These are phyloP conservation scores for Mizuhopecten yessoensis DNA, from an alignment of 1,140 invertebrate species.

Conservation along the genomic window DNA sequence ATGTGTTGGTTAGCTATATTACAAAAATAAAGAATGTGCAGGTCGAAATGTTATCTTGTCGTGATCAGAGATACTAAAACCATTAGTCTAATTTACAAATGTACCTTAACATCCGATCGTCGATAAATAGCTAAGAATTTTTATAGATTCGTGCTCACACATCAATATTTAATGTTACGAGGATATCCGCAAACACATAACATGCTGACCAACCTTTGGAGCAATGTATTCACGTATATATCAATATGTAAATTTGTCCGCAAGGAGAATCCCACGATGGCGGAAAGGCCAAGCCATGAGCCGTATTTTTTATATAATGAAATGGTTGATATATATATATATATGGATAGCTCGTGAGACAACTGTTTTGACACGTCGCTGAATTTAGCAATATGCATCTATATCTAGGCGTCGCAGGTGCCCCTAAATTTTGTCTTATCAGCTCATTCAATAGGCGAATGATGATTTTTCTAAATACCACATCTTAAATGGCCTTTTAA, in stretches of 20 bases:
- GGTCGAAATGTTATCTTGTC: neutral
- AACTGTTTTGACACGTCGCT: too few relatives aligned
- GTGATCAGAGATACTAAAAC: neutral
- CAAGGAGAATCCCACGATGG: too few relatives aligned
- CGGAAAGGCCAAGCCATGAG: too few relatives aligned
- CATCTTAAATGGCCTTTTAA: neutral
- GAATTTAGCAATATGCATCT: neutral
- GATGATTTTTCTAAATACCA: neutral
- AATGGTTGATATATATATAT: too few relatives aligned
- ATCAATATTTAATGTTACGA: neutral
- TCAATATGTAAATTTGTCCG: too few relatives aligned
- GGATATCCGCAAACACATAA: neutral
- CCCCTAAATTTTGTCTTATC: neutral
- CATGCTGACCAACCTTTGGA: neutral
- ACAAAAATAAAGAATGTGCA: too few relatives aligned
- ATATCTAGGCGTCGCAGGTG: neutral
- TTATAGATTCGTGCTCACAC: neutral
- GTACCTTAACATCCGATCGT: neutral
- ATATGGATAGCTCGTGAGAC: too few relatives aligned
- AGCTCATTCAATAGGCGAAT: neutral
- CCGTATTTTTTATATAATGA: too few relatives aligned
- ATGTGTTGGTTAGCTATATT: too few relatives aligned
- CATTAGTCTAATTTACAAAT: constrained; percentile 1
- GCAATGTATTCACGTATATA: too few relatives aligned
- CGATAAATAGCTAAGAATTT: neutral